Percentiles rank a stretch among this genome's conserved stretches.
Conservation (phyloP, 2,797 vertebrate species). For the Melanogrammus aeglefinus region DNA sequence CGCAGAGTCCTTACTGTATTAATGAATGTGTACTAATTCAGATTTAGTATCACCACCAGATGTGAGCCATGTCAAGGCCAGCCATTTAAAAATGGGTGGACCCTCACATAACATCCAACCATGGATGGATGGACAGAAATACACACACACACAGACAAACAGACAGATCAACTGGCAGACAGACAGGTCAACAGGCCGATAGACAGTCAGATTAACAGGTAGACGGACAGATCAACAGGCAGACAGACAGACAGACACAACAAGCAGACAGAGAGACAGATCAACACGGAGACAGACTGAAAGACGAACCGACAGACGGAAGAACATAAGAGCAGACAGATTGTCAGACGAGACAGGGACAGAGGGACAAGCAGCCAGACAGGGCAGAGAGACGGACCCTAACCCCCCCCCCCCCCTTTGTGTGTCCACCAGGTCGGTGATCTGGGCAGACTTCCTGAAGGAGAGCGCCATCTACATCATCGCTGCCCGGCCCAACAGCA, state of each 20-base stretch:
- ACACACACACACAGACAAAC: too few relatives aligned
- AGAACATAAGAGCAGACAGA: neutral
- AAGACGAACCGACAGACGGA: neutral
- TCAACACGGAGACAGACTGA: too few relatives aligned
- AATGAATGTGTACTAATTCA: neutral
- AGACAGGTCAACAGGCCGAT: too few relatives aligned
- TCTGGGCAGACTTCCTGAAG: conserved; percentile 85
- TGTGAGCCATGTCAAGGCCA: neutral
- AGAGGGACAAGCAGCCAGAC: neutral
- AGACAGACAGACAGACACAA: neutral
- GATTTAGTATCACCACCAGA: neutral
- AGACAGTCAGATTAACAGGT: too few relatives aligned
- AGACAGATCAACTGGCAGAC: too few relatives aligned
- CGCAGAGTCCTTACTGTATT: too few relatives aligned
- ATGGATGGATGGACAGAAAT: neutral
- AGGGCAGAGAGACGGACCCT: neutral
- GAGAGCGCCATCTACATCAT: conserved; percentile 88
- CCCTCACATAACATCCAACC: neutral
- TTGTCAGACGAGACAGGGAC: neutral
- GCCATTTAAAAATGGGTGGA: neutral
- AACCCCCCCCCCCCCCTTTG: conserved; percentile 1
- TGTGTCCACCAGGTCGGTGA: conserved; percentile 71
- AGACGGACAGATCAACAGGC: too few relatives aligned
- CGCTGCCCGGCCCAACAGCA: conserved; percentile 90
- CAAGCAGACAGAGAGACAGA: neutral